Evolutionary conservation across 2,888 invertebrate genomes (phyloP), one percentile per base, ranked within the genome.

Genomic region (Copidosoma aretas): DNA sequence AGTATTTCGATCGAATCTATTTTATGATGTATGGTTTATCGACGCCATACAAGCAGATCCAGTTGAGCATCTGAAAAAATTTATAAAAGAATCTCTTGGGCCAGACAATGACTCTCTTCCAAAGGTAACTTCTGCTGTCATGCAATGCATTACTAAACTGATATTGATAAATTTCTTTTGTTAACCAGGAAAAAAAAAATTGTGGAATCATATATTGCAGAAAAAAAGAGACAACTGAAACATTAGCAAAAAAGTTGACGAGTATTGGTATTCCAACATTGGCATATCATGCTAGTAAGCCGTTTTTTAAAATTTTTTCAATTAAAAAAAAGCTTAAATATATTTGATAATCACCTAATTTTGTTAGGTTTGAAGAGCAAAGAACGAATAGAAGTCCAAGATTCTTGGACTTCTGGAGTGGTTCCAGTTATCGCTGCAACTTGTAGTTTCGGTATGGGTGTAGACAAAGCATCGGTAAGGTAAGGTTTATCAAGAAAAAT

Each of bases 371-470:
- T 95, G 66, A 92, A 91, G 78, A 88, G 89, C 58, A 85, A 87
- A 0, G 91, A 94, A 62, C 88, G 97, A 64, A 87, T 90, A 62
- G 86, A 89, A 59, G 91, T 92, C 49, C 98, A 99, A 84, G 92
- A 93, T 80, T 90, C 91, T 73, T 99, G 98, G 98, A 95, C 95
- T 86, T 86, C 87, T 46, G 98, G 98, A 0, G 90, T 91, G 74
- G 90, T 91, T 76, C 91, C 94, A 1, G 93, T 98, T 39, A 97
- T 99, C 74, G 93, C 93, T 73, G 98, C 99, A 5, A 99, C 99
- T 0, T 92, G 98, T 68, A 97, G 97, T 79, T 99, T 99, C 85
- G 99, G 99, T 51, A 99, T 99, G 99, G 99, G 99, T 58, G 96
- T 99, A 2, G 98, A 99, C 84, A 99, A 99, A 84, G 90, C 93